Percentiles rank a stretch among this genome's conserved stretches.
Conservation (phyloP, 2,888 invertebrate species). For the Drosophila kokeensis region DNA sequence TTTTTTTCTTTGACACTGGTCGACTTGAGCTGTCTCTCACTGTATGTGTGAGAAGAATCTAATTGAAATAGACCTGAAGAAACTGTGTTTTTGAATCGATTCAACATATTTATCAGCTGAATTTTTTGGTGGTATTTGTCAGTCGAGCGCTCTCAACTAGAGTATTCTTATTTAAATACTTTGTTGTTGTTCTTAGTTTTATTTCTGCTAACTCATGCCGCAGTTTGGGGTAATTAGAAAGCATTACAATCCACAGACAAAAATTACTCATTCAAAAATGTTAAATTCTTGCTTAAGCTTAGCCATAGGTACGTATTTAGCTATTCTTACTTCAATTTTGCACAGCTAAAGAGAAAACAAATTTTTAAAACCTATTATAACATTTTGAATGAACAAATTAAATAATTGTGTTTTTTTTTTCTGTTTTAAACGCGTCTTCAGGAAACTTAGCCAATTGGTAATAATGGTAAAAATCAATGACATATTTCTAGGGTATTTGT, state of each 20-base stretch:
- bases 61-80: neutral
- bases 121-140: neutral
- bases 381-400: neutral
- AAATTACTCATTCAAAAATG: neutral
- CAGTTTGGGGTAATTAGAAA: constrained; percentile 4
- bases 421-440: neutral
- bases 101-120: neutral
- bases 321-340: neutral
- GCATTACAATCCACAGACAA: neutral
- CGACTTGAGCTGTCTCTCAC: no score
- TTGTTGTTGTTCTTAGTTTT: neutral
- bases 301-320: neutral
- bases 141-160: neutral
- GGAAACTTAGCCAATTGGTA: neutral
- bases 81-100: neutral
- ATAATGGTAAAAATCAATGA: neutral
- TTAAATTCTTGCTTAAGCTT: neutral
- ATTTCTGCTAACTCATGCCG: neutral
- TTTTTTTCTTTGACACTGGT: no score
- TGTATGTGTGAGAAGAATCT: neutral
- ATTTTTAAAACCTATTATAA: neutral
- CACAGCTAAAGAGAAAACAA: neutral
- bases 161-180: neutral
- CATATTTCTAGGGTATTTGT: constrained; percentile 1
- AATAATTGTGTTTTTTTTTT: neutral